phyloP scores from a whole-genome alignment of 2,888 invertebrate species.

The Thelaira solivaga region DNA sequence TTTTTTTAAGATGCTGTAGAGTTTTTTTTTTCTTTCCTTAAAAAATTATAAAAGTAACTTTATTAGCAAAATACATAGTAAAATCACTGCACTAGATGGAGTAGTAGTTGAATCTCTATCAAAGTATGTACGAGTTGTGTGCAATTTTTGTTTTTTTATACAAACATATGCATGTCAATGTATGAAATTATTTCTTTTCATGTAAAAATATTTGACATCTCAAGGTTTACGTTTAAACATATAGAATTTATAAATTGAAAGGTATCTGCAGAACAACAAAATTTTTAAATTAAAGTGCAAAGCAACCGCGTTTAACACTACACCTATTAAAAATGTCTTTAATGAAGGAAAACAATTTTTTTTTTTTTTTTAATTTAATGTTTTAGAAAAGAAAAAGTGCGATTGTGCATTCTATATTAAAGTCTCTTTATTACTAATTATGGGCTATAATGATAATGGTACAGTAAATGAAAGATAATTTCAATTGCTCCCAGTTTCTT shows the following conservation, averaged over 20 bases:
- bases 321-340: no score
- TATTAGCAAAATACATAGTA: background rate
- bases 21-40: background rate
- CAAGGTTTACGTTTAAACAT: slow-evolving; percentile 7
- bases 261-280: background rate
- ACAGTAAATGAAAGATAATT: no score
- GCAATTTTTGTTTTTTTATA: background rate
- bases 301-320: no score
- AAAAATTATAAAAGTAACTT: slow-evolving; percentile 32
- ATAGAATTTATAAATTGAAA: background rate
- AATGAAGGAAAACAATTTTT: no score
- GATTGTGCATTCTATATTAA: no score
- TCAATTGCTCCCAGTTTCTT: no score
- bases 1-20: slow-evolving; percentile 11
- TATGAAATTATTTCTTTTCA: slow-evolving; percentile 15
- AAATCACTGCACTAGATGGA: background rate
- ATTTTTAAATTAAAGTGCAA: background rate
- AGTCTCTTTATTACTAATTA: no score
- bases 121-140: background rate
- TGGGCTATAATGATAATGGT: no score
- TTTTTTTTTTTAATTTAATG: no score
- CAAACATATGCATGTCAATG: slow-evolving; percentile 17
- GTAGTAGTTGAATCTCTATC: background rate
- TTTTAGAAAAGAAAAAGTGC: no score
- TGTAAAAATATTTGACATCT: slow-evolving; percentile 1